Evolutionary conservation across 1,140 invertebrate genomes (phyloP), one percentile per base, ranked within the genome.

Genomic region (Dinoponera quadriceps): DNA sequence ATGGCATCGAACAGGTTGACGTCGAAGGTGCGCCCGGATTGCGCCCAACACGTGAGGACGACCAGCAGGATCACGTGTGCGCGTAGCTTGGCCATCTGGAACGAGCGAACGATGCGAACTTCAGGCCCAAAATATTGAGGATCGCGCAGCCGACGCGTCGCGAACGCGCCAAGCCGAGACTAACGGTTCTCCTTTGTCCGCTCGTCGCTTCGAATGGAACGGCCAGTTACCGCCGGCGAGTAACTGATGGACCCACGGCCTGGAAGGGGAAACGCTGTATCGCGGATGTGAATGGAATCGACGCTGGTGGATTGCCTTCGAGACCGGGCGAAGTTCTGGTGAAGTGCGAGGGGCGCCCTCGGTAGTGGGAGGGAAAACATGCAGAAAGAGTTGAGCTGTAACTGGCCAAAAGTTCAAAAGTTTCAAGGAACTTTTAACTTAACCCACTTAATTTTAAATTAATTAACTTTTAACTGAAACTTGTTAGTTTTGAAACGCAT

Each of bases 1-100:
- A 96, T 84, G 0, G 95, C 94, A 63, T 96, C 95, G 68, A 95
- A 94, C 7, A 96, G 92, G 93, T 93, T 78, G 68, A 92, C 20
- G 57, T 65, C 68, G 7, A 66, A 22, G 49, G 72, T 4, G 3
- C 49, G 7, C 22, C n/a, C 3, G 14, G 22, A 5, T 22, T 20
- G 27, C 13, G n/a, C 38, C 22, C 38, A 44, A 44, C 13, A 11
- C 2, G 11, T n/a, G n/a, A 80, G 51, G n/a, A 80, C n/a, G 33
- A 71, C 14, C 2, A 80, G 5, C 51, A 69, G 22, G 18, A 13
- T 13, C 33, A 49, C 16, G 11, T 2, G 5, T 54, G 3, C 9
- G 1, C 22, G 29, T 3, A 48, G 14, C 29, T 55, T 57, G 51
- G 51, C 33, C 75, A 80, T 69, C 55, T 80, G 9, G 73, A 25